phyloP scores from a whole-genome alignment of 2,888 invertebrate genomes.

The Scaptomyza reducta region DNA sequence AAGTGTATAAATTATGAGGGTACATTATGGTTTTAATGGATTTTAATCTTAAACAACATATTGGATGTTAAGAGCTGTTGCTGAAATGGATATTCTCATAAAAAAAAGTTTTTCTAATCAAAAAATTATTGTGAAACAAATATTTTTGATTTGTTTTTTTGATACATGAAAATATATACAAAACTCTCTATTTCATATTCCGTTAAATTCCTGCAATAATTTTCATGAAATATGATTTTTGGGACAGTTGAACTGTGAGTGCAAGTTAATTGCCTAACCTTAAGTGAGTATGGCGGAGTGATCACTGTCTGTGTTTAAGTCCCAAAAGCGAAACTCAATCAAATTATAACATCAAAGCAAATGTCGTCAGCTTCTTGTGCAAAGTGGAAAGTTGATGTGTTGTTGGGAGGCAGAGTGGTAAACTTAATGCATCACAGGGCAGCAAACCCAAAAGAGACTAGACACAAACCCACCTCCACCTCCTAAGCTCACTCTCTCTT shows the following conservation, averaged over 20 bases:
- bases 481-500: slow-evolving; percentile 1
- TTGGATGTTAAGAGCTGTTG: too few species aligned
- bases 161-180: too few species aligned
- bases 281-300: not conserved
- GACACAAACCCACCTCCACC: not conserved
- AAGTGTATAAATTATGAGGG: slow-evolving; percentile 15
- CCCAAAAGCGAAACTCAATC: slow-evolving; percentile 58
- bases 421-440: slow-evolving; percentile 4
- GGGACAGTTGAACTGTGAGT: slow-evolving; percentile 1
- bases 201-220: too few species aligned
- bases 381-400: not conserved
- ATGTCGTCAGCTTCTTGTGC: slow-evolving; percentile 47
- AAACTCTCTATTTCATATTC: too few species aligned
- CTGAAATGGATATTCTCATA: too few species aligned
- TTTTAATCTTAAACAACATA: not conserved
- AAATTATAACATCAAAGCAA: slow-evolving; percentile 73
- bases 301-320: slow-evolving; percentile 7
- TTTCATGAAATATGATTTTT: not conserved
- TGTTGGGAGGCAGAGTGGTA: slow-evolving; percentile 17
- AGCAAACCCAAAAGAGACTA: not conserved
- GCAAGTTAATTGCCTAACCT: slow-evolving; percentile 26
- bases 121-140: too few species aligned
- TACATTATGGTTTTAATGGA: slow-evolving; percentile 8
- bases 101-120: too few species aligned
- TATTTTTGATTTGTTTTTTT: too few species aligned